Evolutionary conservation across 2,797 vertebrate species (phyloP).

Genomic region (Silurus aristotelis): DNA sequence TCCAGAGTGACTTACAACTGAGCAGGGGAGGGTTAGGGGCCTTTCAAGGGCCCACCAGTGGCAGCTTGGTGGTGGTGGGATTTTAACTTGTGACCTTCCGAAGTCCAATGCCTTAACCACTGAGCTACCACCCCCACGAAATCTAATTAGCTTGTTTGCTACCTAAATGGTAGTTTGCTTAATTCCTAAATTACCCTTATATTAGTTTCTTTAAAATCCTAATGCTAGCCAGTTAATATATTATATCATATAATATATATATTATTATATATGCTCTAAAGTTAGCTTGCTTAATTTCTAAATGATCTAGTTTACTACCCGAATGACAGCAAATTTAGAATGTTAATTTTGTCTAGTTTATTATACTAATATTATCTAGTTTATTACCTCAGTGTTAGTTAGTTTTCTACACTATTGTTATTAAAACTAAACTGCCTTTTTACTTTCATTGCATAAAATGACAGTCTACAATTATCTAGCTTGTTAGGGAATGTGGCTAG

Average conservation of each 20-base stretch:
- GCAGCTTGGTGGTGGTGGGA: too few species aligned
- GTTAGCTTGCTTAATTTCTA: neutral
- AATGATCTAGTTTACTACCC: neutral
- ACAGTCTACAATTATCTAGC: neutral
- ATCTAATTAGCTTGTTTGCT: neutral
- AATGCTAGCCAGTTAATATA: neutral
- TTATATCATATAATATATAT: too few species aligned
- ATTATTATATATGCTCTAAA: neutral
- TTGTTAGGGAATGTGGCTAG: neutral
- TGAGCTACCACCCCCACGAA: too few species aligned
- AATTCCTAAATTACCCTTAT: neutral
- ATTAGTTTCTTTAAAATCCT: neutral
- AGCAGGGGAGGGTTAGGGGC: too few species aligned
- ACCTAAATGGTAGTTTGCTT: neutral
- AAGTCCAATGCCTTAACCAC: too few species aligned
- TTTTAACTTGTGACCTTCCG: too few species aligned
- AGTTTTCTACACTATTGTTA: neutral
- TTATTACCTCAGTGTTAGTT: neutral
- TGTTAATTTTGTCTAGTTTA: too few species aligned
- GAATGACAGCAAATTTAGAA: too few species aligned
- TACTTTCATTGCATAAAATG: neutral
- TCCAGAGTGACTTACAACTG: too few species aligned
- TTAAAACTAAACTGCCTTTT: neutral
- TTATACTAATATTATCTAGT: too few species aligned
- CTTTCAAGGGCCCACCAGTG: too few species aligned